Evolutionary conservation across 2,888 invertebrate genomes (phyloP).

Genomic region (Melanostoma scalare): DNA sequence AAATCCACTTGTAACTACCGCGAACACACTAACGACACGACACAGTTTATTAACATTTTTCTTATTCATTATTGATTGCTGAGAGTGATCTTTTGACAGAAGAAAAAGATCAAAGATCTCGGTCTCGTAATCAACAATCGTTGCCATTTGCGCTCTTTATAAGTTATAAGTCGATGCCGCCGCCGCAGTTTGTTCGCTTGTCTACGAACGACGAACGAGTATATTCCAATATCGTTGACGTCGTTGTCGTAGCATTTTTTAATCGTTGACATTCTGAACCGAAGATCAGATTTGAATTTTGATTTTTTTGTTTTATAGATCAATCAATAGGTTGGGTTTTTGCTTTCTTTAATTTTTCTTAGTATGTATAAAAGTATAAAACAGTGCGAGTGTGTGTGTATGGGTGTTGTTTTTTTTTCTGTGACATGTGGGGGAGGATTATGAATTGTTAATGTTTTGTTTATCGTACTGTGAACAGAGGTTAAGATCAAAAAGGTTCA

Average conservation of each 20-base stretch:
- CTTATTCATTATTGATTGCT: constrained; percentile 58
- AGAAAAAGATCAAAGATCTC: constrained; percentile 79
- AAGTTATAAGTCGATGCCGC: constrained; percentile 14
- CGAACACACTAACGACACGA: constrained; percentile 19
- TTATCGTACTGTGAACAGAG: no score
- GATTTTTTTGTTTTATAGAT: constrained; percentile 20
- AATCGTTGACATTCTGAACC: constrained; percentile 41
- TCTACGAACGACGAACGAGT: not conserved
- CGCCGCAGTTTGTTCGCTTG: constrained; percentile 23
- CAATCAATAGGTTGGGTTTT: not conserved
- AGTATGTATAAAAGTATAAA: no score
- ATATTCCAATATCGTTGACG: constrained; percentile 18
- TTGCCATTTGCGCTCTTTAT: constrained; percentile 55
- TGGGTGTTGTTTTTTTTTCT: no score
- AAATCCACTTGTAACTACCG: constrained; percentile 10
- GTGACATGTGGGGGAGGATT: no score
- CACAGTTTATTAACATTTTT: constrained; percentile 55
- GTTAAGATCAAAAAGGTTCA: no score
- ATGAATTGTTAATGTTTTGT: no score
- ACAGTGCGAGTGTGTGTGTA: no score
- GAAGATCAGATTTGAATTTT: constrained; percentile 50
- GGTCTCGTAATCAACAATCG: constrained; percentile 75
- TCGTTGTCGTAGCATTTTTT: constrained; percentile 35
- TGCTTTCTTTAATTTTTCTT: no score
- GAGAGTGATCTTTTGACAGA: constrained; percentile 78